Base-by-base conservation (phyloP, 2,888 invertebrate species). In the Pteria penguin region DNA sequence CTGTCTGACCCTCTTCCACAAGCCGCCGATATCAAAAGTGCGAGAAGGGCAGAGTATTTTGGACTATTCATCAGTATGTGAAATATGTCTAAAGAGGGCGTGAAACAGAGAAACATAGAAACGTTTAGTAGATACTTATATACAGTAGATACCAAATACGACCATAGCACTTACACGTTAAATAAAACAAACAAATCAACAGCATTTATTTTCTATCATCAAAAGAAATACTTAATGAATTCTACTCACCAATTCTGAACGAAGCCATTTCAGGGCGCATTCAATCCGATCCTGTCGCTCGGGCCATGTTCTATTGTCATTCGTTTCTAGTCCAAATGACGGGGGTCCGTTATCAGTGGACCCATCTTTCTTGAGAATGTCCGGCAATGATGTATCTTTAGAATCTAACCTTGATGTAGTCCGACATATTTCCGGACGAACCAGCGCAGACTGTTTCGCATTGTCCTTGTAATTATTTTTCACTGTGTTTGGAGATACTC, bases 241-340 rank as follows among this genome's bases (percentile, higher is more conserved):
- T n/a, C n/a, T n/a, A n/a, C 72, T 69, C 66, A 77, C 76, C 76
- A 77, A 31, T 70, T 77, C 76, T 26, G 76, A 62, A 5, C 76
- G 24, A 5, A 77, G 63, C 76, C 76, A 77, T 58, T 77, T 77
- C 14, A 77, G 52, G n/a, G 76, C 76, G 29, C 67, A 72, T 26
- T 77, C 72, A 55, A 77, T 77, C 36, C 76, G 54, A 8, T 65
- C 73, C 32, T 72, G 72, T 65, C 73, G 32, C 29, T 77, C 58
- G 24, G 62, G 33, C 69, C 72, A 73, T 18, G 70, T 29, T 8
- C 63, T 45, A 4, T 65, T 31, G 4, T 62, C 75, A 33, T 63
- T 63, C 36, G 61, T 65, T 18, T 75, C 58, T 22, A 55, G 57
- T 29, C 63, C 57, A n/a, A 69, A 54, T 26, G 54, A 62, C 2